These are phyloP conservation scores for Eutrigla gurnardus DNA, from an alignment of 2,797 vertebrate species.

Conservation along the genomic window DNA sequence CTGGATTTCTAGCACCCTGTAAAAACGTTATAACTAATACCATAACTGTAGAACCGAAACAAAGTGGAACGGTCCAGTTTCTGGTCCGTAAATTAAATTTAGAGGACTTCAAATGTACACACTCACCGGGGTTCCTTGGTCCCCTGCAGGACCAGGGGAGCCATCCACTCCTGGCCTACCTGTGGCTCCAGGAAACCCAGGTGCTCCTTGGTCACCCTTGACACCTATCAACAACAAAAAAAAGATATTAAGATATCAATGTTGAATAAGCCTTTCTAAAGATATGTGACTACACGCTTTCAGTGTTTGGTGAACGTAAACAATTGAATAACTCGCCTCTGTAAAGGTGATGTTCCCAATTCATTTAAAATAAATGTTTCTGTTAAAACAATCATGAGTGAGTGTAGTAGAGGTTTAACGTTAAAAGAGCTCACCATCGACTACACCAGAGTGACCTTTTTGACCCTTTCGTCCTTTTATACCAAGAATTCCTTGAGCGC, in stretches of 20 bases:
- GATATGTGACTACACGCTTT: too few species aligned
- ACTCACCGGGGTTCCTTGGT: conserved; percentile 71
- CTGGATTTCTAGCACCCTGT: conserved; percentile 50
- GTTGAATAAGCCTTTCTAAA: not conserved
- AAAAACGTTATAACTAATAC: conserved; percentile 5
- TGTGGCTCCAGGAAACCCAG: conserved; percentile 52
- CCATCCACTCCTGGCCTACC: conserved; percentile 65
- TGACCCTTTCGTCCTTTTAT: conserved; percentile 71
- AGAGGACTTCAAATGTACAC: not conserved
- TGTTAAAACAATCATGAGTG: not conserved
- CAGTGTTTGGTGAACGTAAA: not conserved
- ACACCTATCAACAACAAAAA: conserved; percentile 55
- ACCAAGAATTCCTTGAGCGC: conserved; percentile 62
- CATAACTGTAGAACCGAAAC: not conserved
- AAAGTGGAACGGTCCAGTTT: conserved; percentile 1
- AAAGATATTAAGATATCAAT: conserved; percentile 3
- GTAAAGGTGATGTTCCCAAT: not conserved
- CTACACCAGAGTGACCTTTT: conserved; percentile 63
- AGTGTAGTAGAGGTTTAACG: not conserved
- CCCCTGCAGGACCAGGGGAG: conserved; percentile 53
- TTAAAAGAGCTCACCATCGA: conserved; percentile 39
- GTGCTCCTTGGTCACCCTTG: conserved; percentile 65
- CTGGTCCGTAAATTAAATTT: not conserved
- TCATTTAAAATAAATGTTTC: not conserved
- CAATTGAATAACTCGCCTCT: not conserved